Evolutionary conservation across 2,113 vertebrate genomes (phyloP).

Genomic region (Oxygymnocypris stewartii): DNA sequence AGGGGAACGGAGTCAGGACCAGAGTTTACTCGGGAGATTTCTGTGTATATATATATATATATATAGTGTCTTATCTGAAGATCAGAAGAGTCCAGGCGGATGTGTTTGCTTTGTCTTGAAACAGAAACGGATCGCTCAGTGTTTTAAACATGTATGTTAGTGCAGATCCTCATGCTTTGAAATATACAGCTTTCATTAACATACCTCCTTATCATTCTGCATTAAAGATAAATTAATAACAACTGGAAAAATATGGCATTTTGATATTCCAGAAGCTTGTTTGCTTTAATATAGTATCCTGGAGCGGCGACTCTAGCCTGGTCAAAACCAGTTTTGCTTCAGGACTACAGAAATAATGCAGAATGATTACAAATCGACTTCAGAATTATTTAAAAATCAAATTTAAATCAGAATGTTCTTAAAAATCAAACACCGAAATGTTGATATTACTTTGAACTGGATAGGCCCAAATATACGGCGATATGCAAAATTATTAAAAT

Average conservation of each 20-base stretch:
- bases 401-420: background rate
- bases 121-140: background rate
- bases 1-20: constrained; percentile 47
- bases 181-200: background rate
- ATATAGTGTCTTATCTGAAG: constrained; percentile 19
- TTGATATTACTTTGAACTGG: background rate
- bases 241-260: background rate
- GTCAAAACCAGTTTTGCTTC: background rate
- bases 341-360: background rate
- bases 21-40: constrained; percentile 42
- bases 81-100: constrained; percentile 33
- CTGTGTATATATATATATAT: background rate
- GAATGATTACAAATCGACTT: background rate
- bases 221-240: no score
- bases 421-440: background rate
- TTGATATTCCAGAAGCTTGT: background rate
- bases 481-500: background rate
- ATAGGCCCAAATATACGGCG: background rate
- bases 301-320: background rate
- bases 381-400: background rate
- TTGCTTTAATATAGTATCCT: background rate
- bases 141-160: background rate
- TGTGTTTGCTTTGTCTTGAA: constrained; percentile 4
- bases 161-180: background rate
- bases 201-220: background rate